Percentiles rank a stretch among this genome's conserved stretches.
These are phyloP conservation scores for Polyergus mexicanus DNA, from an alignment of 1,140 invertebrate species.

Conservation along the genomic window DNA sequence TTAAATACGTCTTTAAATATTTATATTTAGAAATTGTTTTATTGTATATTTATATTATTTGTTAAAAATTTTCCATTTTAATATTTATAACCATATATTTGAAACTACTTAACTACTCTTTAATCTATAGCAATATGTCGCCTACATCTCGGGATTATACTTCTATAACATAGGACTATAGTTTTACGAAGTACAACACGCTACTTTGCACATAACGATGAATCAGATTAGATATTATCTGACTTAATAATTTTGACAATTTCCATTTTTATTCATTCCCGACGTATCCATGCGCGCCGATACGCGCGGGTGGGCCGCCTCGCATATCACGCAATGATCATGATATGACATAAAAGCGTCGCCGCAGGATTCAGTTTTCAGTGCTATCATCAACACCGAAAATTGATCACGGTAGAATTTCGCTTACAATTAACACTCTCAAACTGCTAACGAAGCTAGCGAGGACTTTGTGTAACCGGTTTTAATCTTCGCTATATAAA, in stretches of 20 bases:
- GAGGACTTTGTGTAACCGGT: background rate
- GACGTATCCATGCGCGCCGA: background rate
- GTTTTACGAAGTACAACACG: slow-evolving; percentile 5
- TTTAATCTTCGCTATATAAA: background rate
- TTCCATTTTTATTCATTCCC: slow-evolving; percentile 9
- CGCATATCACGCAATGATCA: slow-evolving; percentile 28
- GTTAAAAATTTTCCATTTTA: background rate
- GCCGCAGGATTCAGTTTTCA: slow-evolving; percentile 21
- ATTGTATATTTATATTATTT: too few relatives aligned
- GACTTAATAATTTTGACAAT: slow-evolving; percentile 7
- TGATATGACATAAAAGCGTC: background rate
- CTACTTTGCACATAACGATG: background rate
- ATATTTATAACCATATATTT: background rate
- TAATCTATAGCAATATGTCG: background rate
- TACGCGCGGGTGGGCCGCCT: slow-evolving; percentile 1
- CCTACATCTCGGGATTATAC: background rate
- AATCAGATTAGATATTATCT: background rate
- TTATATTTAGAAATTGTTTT: too few relatives aligned
- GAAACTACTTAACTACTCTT: background rate
- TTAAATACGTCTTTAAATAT: background rate
- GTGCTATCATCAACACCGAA: slow-evolving; percentile 41
- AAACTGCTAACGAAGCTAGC: background rate
- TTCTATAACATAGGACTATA: background rate
- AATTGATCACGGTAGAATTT: slow-evolving; percentile 44
- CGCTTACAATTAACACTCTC: background rate